Conservation (phyloP, 2,888 invertebrate species). For the Aleiodes testaceus region DNA sequence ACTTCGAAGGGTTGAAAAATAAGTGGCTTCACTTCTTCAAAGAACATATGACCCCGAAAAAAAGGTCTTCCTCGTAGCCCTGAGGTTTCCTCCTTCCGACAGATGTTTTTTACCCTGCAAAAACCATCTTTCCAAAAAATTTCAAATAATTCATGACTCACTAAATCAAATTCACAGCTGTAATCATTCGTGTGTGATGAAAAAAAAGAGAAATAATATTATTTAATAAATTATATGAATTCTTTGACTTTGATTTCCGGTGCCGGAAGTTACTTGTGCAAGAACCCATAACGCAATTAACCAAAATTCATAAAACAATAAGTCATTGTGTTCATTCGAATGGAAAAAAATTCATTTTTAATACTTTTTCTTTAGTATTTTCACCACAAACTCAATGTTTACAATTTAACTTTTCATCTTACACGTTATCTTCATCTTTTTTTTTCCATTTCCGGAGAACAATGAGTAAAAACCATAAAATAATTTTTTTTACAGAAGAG, state of each 20-base stretch:
- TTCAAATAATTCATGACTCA: constrained; percentile 29
- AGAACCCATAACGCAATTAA: constrained; percentile 11
- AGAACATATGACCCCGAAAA: neutral
- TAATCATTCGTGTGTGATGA: constrained; percentile 49
- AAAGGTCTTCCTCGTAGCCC: constrained; percentile 21
- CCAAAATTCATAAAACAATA: too few relatives aligned
- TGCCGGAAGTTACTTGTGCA: constrained; percentile 51
- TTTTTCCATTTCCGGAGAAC: neutral
- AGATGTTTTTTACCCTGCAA: constrained; percentile 18
- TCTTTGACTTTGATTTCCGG: constrained; percentile 60
- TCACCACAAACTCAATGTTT: too few relatives aligned
- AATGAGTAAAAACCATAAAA: too few relatives aligned
- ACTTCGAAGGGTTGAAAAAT: constrained; percentile 22
- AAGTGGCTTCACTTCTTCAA: constrained; percentile 18
- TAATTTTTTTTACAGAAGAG: too few relatives aligned
- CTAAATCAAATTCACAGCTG: constrained; percentile 56
- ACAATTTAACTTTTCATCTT: too few relatives aligned
- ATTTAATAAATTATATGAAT: constrained; percentile 47
- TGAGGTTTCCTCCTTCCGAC: constrained; percentile 33
- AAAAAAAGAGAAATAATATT: constrained; percentile 48
- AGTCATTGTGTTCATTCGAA: too few relatives aligned
- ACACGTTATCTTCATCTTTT: too few relatives aligned
- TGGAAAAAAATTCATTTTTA: too few relatives aligned
- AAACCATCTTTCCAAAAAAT: neutral
- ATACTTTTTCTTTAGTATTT: too few relatives aligned